Evolutionary conservation across 2,888 invertebrate species (phyloP).

Genomic region (Cancer borealis): DNA sequence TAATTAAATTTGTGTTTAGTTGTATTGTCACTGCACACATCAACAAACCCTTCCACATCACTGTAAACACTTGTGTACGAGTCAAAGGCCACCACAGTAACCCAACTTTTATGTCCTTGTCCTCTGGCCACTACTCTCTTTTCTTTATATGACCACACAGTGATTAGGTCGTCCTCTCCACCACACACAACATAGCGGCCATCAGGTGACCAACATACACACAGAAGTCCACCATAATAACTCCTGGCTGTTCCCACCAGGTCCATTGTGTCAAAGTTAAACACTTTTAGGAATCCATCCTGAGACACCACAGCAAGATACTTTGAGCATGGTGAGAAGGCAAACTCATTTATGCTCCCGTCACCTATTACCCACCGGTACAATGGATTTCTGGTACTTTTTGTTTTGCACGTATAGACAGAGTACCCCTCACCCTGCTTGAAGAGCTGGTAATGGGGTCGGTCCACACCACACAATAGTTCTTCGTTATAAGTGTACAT

Average conservation of each 20-base stretch:
- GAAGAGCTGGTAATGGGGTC: constrained; percentile 96
- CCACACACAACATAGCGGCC: constrained; percentile 96
- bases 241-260: constrained; percentile 94
- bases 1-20: constrained; percentile 73
- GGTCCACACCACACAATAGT: constrained; percentile 91
- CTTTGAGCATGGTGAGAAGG: constrained; percentile 96
- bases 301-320: constrained; percentile 96
- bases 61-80: constrained; percentile 89
- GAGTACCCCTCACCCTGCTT: constrained; percentile 96
- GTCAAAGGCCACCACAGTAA: constrained; percentile 97
- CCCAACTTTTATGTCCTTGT: constrained; percentile 99
- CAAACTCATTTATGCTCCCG: constrained; percentile 95
- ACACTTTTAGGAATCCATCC: constrained; percentile 96
- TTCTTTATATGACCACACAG: constrained; percentile 96
- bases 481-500: constrained; percentile 99
- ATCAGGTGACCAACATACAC: constrained; percentile 99
- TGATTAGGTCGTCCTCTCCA: constrained; percentile 98
- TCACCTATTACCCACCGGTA: constrained; percentile 91
- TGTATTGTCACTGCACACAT: constrained; percentile 73
- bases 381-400: constrained; percentile 97
- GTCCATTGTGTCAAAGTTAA: constrained; percentile 98
- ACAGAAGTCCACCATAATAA: constrained; percentile 98
- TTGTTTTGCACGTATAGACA: constrained; percentile 97
- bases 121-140: constrained; percentile 97
- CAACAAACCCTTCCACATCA: constrained; percentile 79